Evolutionary conservation across 2,888 invertebrate genomes (phyloP).

Genomic region (Theretra japonica): DNA sequence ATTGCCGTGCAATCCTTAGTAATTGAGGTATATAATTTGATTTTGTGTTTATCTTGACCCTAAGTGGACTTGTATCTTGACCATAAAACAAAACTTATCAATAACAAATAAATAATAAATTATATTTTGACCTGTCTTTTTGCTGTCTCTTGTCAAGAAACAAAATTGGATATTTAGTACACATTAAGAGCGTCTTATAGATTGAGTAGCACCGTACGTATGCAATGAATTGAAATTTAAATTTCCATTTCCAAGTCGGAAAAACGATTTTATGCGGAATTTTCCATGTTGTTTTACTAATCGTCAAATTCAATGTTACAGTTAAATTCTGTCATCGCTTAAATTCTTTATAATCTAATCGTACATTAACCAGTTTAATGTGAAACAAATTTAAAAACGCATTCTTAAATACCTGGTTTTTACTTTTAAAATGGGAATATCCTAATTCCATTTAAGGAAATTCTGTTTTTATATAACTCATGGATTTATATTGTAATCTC

Average conservation of each 20-base stretch:
- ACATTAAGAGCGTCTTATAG: background rate
- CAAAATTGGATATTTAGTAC: background rate
- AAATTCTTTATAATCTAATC: too few species aligned
- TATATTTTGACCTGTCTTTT: conserved; percentile 38
- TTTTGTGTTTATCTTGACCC: conserved; percentile 68
- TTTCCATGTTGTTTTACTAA: background rate
- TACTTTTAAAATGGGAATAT: background rate
- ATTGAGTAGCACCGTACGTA: too few species aligned
- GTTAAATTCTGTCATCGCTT: too few species aligned
- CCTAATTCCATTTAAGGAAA: conserved; percentile 4
- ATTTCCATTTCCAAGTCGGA: too few species aligned
- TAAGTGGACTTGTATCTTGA: conserved; percentile 74
- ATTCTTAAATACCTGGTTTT: too few species aligned
- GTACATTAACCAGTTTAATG: too few species aligned
- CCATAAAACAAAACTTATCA: conserved; percentile 68
- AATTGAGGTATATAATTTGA: conserved; percentile 72
- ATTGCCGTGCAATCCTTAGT: conserved; percentile 28
- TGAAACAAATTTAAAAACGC: too few species aligned
- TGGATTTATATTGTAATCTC: conserved; percentile 17
- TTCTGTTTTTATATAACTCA: background rate
- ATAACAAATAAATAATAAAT: conserved; percentile 52
- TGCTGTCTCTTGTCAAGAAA: conserved; percentile 2
- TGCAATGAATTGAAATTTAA: too few species aligned
- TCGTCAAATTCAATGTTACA: too few species aligned
- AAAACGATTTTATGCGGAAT: background rate